Conservation (phyloP, 2,113 vertebrate species). For the Periophthalmodon schlosseri region DNA sequence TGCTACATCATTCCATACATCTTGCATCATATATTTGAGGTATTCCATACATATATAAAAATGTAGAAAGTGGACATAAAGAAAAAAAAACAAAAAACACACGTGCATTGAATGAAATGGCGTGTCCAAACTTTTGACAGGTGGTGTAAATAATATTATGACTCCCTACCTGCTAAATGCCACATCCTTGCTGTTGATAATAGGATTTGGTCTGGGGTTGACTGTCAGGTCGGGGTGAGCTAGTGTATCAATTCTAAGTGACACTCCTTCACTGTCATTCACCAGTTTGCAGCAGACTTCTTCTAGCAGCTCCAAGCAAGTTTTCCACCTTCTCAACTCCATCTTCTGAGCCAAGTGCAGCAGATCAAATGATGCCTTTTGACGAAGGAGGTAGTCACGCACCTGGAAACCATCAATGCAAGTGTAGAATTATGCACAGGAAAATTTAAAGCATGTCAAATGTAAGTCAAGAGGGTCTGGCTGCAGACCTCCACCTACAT, state of each 20-base stretch:
- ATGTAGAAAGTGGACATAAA: too few relatives aligned
- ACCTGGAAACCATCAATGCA: slow-evolving; percentile 58
- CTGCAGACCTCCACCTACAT: too few relatives aligned
- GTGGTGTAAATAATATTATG: background rate
- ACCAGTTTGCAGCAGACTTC: slow-evolving; percentile 74
- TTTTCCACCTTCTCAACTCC: slow-evolving; percentile 80
- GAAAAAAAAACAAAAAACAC: background rate
- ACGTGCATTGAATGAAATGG: too few relatives aligned
- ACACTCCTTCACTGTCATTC: slow-evolving; percentile 53
- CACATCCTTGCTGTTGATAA: slow-evolving; percentile 79
- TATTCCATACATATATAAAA: too few relatives aligned
- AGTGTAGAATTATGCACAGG: background rate
- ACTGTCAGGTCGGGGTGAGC: slow-evolving; percentile 71
- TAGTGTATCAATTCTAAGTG: slow-evolving; percentile 71
- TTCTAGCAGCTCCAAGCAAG: slow-evolving; percentile 69
- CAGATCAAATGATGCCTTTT: slow-evolving; percentile 89
- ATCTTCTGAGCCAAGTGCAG: slow-evolving; percentile 83
- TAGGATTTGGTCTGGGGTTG: slow-evolving; percentile 65
- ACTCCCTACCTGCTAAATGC: slow-evolving; percentile 81
- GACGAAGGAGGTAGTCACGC: slow-evolving; percentile 82
- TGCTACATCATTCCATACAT: too few relatives aligned
- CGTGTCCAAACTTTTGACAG: too few relatives aligned
- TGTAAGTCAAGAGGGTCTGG: too few relatives aligned
- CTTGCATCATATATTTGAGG: too few relatives aligned
- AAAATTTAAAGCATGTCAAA: background rate